Percentiles rank a stretch among this genome's conserved stretches.
phyloP scores from a whole-genome alignment of 2,888 invertebrate genomes.

The Tiliacea citrago region DNA sequence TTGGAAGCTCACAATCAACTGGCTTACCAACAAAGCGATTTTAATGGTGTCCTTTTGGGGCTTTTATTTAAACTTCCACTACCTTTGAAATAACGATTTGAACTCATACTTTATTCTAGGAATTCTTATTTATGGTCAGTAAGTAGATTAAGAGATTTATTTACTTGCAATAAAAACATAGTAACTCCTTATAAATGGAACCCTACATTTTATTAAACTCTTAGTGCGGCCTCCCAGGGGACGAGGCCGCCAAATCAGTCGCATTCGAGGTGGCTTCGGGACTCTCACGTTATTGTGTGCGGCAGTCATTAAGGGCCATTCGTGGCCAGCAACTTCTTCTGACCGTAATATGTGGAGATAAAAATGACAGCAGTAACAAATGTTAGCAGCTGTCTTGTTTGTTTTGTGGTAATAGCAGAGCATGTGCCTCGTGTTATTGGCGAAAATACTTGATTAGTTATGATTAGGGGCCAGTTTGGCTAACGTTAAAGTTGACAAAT shows the following conservation, averaged over 20 bases:
- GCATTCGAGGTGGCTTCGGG: conserved; percentile 71
- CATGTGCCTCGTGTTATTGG: conserved; percentile 14
- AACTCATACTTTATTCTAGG: background rate
- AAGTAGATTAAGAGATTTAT: conserved; percentile 1
- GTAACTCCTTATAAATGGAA: conserved; percentile 57
- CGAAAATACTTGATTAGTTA: conserved; percentile 15
- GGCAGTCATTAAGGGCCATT: conserved; percentile 85
- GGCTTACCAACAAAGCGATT: background rate
- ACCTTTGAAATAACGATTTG: too few relatives aligned
- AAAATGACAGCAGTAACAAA: conserved; percentile 59
- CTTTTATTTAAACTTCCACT: background rate
- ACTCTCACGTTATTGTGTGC: conserved; percentile 79
- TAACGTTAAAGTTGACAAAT: background rate
- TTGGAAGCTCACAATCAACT: background rate
- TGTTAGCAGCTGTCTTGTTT: conserved; percentile 60
- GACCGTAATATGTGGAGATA: conserved; percentile 71
- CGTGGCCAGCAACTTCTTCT: conserved; percentile 79
- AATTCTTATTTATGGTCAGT: background rate
- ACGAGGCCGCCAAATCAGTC: conserved; percentile 77
- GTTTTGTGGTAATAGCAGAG: conserved; percentile 37
- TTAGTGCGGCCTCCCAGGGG: conserved; percentile 73
- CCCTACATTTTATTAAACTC: conserved; percentile 56
- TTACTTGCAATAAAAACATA: conserved; percentile 25
- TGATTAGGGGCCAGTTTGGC: background rate
- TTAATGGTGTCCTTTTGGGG: background rate